Evolutionary conservation across 2,797 vertebrate species (phyloP), one percentile per base, ranked within the genome.

Genomic region (Sciaenops ocellatus): DNA sequence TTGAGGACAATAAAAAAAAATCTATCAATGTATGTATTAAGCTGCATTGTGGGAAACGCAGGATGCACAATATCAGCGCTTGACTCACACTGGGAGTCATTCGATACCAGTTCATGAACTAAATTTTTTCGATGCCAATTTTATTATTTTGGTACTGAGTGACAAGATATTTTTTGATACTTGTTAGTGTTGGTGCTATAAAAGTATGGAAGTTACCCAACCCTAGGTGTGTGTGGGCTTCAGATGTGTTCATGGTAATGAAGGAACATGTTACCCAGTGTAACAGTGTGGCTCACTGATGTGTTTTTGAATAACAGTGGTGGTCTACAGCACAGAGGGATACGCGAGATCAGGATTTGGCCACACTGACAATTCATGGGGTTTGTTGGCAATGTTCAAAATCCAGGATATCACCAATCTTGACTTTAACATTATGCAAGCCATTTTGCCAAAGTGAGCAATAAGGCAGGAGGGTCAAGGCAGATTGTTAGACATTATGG

Each of bases 1-100:
- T 30, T 52, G 73, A 42, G 44, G 26, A 38, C 47, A 54, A n/a
- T 61, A 47, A 26, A n/a, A 42, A 34, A 56, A 38, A 24, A 56
- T 16, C 22, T 22, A 11, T 52, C 51, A 20, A 42, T 52, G 3
- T 34, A 42, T 34, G 52, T 38, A 26, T 24, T 62, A 22, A 50
- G 20, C 20, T 68, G 50, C 13, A 38, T 56, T 56, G 12, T 46
- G 62, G 62, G 15, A 62, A 62, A 26, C 38, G 59, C 28, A 30
- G 20, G 28, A 30, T 59, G 28, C 6, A 17, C 1, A 6, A 47
- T 66, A 52, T 52, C 70, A 15, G 46, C 15, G 46, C 12, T 59
- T 42, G 20, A 69, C 38, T 46, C 26, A 17, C 28, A 20, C 3
- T 20, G 28, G 17, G 38, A 38, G 34, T 38, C 34, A 34, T 8